Conservation (phyloP, 2,888 invertebrate genomes). For the Agriopis leucophaearia region DNA sequence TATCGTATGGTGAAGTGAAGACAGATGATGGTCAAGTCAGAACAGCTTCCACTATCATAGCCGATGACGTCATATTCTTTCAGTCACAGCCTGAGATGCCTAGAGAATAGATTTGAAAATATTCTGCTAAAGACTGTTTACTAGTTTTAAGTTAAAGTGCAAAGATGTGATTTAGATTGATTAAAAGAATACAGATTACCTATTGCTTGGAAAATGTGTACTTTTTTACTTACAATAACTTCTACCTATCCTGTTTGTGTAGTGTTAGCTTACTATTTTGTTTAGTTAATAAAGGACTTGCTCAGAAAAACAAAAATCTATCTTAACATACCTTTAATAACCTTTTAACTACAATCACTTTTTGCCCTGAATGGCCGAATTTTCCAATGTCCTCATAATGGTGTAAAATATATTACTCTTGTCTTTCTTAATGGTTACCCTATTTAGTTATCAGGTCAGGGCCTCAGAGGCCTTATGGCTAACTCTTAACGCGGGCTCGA, state of each 20-base stretch:
- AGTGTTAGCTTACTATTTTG: too few species aligned
- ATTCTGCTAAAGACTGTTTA: constrained; percentile 38
- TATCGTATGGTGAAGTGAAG: constrained; percentile 94
- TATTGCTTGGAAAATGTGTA: constrained; percentile 9
- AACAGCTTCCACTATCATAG: constrained; percentile 92
- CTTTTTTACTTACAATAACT: neutral
- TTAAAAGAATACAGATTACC: constrained; percentile 14
- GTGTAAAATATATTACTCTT: too few species aligned
- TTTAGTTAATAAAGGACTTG: too few species aligned
- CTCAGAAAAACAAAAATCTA: too few species aligned
- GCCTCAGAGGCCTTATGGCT: too few species aligned
- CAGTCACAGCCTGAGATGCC: constrained; percentile 69
- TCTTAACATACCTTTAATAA: too few species aligned
- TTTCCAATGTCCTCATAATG: too few species aligned
- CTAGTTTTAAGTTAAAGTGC: constrained; percentile 52
- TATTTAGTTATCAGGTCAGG: too few species aligned
- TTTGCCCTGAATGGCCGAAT: too few species aligned
- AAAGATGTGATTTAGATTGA: constrained; percentile 21
- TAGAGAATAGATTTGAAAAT: constrained; percentile 3
- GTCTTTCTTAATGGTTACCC: too few species aligned
- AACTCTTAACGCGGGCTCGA: too few species aligned
- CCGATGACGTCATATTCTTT: constrained; percentile 95
- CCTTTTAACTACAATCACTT: too few species aligned
- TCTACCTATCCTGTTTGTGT: neutral
- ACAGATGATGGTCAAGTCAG: constrained; percentile 91